These are phyloP conservation scores for Hystrix cristata DNA, from an alignment of 2,113 vertebrate genomes.

Conservation along the genomic window DNA sequence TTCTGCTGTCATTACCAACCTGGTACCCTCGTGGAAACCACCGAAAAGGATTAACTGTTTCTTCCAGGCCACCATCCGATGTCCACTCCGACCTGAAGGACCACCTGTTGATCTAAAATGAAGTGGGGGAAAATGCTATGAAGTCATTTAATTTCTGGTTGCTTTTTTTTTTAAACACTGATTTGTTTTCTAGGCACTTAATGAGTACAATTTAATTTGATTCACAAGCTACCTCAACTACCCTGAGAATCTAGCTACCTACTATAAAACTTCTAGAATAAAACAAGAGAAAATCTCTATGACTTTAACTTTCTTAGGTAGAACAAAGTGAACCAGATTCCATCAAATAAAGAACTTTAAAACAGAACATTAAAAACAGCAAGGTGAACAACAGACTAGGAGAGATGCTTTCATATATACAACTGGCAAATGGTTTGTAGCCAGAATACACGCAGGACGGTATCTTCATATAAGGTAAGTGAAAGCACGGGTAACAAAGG, in stretches of 20 bases:
- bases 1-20: slow-evolving; percentile 86
- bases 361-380: background rate
- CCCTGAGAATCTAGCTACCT: too few relatives aligned
- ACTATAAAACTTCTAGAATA: background rate
- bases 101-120: slow-evolving; percentile 92
- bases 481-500: background rate
- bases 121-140: background rate
- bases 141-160: background rate
- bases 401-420: background rate
- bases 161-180: background rate
- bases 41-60: slow-evolving; percentile 96
- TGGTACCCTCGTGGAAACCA: slow-evolving; percentile 96
- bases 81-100: slow-evolving; percentile 96
- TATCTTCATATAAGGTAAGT: background rate
- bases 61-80: slow-evolving; percentile 96
- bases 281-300: background rate
- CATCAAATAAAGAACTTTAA: background rate
- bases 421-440: too few relatives aligned
- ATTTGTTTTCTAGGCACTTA: background rate
- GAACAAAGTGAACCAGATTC: background rate
- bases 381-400: background rate
- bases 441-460: background rate
- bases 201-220: background rate
- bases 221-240: background rate
- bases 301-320: background rate